These are phyloP conservation scores for Aldrovandia affinis DNA, from an alignment of 2,797 vertebrate genomes.

Conservation along the genomic window DNA sequence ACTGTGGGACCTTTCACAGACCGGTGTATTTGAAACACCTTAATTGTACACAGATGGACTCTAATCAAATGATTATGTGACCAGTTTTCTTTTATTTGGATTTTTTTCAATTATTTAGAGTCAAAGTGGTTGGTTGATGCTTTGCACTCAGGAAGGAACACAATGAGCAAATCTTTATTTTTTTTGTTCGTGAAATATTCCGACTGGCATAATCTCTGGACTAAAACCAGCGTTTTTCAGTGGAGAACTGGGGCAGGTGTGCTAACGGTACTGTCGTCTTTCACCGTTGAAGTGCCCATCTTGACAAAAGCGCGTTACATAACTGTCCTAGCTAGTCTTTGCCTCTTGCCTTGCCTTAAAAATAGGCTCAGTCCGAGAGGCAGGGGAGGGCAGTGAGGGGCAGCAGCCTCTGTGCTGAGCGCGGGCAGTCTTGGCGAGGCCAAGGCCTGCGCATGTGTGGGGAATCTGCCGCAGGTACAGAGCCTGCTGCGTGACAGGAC, in stretches of 20 bases:
- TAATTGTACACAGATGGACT: no score
- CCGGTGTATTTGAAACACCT: no score
- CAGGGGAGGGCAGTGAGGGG: background rate
- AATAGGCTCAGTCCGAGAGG: background rate
- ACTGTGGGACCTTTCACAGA: no score
- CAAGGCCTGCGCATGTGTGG: background rate
- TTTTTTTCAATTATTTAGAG: no score
- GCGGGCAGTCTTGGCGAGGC: background rate
- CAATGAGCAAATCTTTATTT: no score
- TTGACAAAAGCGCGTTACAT: background rate
- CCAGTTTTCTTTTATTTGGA: no score
- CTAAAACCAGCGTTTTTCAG: background rate
- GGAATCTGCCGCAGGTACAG: background rate
- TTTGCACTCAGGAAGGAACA: no score
- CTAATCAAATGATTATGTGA: no score
- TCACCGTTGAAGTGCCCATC: background rate
- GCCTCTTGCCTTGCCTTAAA: background rate
- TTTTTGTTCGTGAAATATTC: background rate
- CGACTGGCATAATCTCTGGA: background rate
- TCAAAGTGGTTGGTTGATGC: no score
- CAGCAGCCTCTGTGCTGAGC: background rate
- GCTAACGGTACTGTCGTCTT: background rate
- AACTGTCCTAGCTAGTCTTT: background rate
- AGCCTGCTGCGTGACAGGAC: background rate
- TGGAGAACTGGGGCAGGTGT: background rate